Conservation (phyloP, 2,888 invertebrate species). For the Ectropis crepuscularia region DNA sequence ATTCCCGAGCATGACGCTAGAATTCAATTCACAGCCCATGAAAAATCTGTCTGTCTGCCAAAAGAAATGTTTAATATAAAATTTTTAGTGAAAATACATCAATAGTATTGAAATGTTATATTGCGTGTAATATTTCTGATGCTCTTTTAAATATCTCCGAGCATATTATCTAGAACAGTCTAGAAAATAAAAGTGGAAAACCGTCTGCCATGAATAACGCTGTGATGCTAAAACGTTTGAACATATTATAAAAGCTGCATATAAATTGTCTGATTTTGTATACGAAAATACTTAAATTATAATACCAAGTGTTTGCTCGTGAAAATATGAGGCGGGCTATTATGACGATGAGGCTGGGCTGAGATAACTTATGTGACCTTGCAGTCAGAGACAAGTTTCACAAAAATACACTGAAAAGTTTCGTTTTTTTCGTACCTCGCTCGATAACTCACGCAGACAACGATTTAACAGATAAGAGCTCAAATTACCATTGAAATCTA, state of each 20-base stretch:
- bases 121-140: background rate
- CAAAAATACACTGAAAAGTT: background rate
- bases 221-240: slow-evolving; percentile 57
- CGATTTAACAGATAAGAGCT: too few relatives aligned
- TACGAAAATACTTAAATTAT: slow-evolving; percentile 44
- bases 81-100: background rate
- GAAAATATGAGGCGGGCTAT: slow-evolving; percentile 26
- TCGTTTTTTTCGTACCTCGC: background rate
- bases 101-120: background rate
- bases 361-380: slow-evolving; percentile 10
- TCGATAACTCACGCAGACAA: too few relatives aligned
- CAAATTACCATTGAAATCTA: background rate
- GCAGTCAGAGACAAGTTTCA: slow-evolving; percentile 3
- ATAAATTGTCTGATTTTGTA: slow-evolving; percentile 62
- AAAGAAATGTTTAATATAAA: too few relatives aligned
- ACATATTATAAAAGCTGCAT: slow-evolving; percentile 58
- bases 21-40: too few relatives aligned
- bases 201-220: slow-evolving; percentile 54
- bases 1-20: too few relatives aligned
- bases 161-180: slow-evolving; percentile 34
- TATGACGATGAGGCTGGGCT: slow-evolving; percentile 15
- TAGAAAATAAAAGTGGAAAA: slow-evolving; percentile 52
- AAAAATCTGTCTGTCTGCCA: too few relatives aligned
- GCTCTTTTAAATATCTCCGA: background rate
- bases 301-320: slow-evolving; percentile 41